Conservation (phyloP, 2,797 vertebrate species). For the Holocentrus rufus region DNA sequence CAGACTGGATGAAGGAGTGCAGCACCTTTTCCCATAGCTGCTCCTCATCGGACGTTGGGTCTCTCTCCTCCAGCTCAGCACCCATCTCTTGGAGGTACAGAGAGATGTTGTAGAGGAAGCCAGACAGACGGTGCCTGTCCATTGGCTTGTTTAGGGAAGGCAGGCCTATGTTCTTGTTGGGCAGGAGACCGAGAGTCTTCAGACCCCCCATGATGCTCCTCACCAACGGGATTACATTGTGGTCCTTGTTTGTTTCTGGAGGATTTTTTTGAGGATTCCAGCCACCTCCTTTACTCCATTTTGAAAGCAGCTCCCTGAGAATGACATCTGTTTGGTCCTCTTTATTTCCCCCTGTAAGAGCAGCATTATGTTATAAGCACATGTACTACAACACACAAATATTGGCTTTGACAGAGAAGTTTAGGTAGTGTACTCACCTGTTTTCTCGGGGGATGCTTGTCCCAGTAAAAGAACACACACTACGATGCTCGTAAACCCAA, state of each 20-base stretch:
- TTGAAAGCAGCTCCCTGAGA: constrained; percentile 78
- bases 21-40: constrained; percentile 84
- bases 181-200: constrained; percentile 77
- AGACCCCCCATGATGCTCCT: constrained; percentile 78
- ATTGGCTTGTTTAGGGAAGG: constrained; percentile 76
- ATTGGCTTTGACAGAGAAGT: neutral
- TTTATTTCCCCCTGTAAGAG: constrained; percentile 63
- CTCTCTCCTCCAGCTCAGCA: constrained; percentile 78
- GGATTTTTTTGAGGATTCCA: constrained; percentile 59
- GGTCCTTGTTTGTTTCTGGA: constrained; percentile 61
- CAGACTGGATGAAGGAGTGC: constrained; percentile 81
- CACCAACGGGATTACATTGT: constrained; percentile 70
- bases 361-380: constrained; percentile 2
- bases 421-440: constrained; percentile 71
- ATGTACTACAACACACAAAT: neutral
- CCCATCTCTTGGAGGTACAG: constrained; percentile 86
- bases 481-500: constrained; percentile 67
- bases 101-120: constrained; percentile 90
- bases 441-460: constrained; percentile 60
- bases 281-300: constrained; percentile 74
- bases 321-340: constrained; percentile 69
- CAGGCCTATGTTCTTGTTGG: constrained; percentile 61
- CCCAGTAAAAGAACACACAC: constrained; percentile 74
- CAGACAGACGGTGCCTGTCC: constrained; percentile 82
- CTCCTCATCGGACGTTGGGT: constrained; percentile 68